These are phyloP conservation scores for Drosophila equinoxialis DNA, from an alignment of 1,140 invertebrate genomes.

Conservation along the genomic window DNA sequence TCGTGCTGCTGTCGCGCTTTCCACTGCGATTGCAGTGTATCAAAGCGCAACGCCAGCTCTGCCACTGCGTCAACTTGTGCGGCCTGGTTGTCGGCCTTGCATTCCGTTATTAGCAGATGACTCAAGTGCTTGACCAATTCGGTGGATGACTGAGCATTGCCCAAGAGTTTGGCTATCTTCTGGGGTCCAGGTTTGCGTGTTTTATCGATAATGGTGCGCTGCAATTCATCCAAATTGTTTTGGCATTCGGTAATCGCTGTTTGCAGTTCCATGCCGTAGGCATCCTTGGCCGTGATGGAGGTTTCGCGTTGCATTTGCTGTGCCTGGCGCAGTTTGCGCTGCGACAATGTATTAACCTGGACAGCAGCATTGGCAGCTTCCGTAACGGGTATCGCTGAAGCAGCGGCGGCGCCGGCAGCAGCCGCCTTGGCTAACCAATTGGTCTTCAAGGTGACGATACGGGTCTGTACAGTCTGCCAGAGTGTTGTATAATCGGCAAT, in stretches of 20 bases:
- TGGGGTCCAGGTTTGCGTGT: constrained; percentile 84
- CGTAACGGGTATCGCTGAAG: constrained; percentile 84
- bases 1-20: constrained; percentile 86
- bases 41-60: constrained; percentile 87
- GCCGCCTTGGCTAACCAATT: constrained; percentile 80
- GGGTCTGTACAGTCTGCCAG: constrained; percentile 86
- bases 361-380: constrained; percentile 90
- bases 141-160: constrained; percentile 88
- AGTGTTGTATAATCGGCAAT: constrained; percentile 88
- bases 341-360: constrained; percentile 90
- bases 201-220: constrained; percentile 83
- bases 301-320: constrained; percentile 84
- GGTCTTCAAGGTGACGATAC: constrained; percentile 84
- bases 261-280: constrained; percentile 89
- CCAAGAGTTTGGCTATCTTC: constrained; percentile 87
- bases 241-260: constrained; percentile 87
- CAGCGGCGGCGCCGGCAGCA: constrained; percentile 47
- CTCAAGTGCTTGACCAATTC: constrained; percentile 92
- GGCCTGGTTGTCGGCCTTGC: constrained; percentile 87
- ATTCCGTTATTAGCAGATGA: constrained; percentile 89
- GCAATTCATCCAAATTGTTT: constrained; percentile 84
- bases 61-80: constrained; percentile 87
- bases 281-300: constrained; percentile 90
- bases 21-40: constrained; percentile 87
- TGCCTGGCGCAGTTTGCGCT: constrained; percentile 74